Evolutionary conservation across 2,888 invertebrate species (phyloP).

Genomic region (Agrotis exclamationis): DNA sequence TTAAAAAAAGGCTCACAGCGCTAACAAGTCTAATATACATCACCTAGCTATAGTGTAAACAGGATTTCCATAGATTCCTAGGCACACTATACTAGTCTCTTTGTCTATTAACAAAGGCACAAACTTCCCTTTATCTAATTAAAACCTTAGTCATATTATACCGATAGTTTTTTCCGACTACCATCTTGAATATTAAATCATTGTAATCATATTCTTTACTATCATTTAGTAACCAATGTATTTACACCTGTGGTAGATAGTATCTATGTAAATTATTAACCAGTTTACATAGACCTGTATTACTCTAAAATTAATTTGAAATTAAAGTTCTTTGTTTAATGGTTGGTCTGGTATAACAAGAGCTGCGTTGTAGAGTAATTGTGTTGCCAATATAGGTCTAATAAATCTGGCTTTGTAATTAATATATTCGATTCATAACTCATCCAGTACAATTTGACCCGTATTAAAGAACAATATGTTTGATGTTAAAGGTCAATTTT

Average conservation of each 20-base stretch:
- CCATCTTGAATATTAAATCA: conserved; percentile 59
- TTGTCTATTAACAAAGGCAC: conserved; percentile 33
- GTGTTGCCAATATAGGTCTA: conserved; percentile 45
- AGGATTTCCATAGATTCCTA: background rate
- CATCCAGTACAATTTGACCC: conserved; percentile 18
- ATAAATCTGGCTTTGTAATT: conserved; percentile 44
- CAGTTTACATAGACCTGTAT: conserved; percentile 26
- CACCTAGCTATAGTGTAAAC: too few relatives aligned
- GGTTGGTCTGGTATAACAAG: conserved; percentile 35
- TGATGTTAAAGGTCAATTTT: conserved; percentile 30
- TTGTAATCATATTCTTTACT: conserved; percentile 60
- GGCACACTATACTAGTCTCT: conserved; percentile 11
- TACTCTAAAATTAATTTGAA: background rate
- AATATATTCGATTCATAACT: conserved; percentile 30
- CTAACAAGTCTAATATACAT: too few relatives aligned
- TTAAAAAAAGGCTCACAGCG: too few relatives aligned
- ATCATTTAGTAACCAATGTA: conserved; percentile 68
- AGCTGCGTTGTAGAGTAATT: conserved; percentile 38
- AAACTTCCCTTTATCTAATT: conserved; percentile 35
- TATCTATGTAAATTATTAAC: conserved; percentile 65
- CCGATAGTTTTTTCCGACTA: conserved; percentile 48
- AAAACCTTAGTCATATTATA: conserved; percentile 43
- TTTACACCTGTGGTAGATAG: conserved; percentile 68
- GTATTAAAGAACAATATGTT: conserved; percentile 1
- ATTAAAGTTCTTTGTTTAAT: conserved; percentile 23